phyloP scores from a whole-genome alignment of 2,113 vertebrate genomes.

The Gallinago jamesoni region DNA sequence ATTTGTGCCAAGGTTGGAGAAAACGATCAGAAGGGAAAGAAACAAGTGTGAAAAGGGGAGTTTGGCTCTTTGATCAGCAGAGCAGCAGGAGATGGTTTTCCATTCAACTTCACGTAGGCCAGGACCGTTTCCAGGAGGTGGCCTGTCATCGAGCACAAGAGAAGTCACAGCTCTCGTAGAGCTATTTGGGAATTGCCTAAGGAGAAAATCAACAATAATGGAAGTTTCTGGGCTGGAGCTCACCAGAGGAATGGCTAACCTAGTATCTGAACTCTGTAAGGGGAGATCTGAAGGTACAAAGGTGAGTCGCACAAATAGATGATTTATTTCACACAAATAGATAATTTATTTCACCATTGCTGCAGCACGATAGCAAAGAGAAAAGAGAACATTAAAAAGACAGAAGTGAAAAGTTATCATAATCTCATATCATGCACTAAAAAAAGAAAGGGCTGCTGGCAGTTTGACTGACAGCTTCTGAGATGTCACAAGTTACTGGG shows the following conservation, averaged over 20 bases:
- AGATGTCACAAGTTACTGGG: background rate
- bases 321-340: background rate
- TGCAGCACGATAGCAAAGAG: background rate
- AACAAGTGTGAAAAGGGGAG: background rate
- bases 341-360: background rate
- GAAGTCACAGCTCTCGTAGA: background rate
- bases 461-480: background rate
- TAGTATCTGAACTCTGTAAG: background rate
- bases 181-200: background rate
- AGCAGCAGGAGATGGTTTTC: background rate
- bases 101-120: background rate
- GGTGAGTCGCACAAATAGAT: background rate
- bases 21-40: background rate
- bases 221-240: background rate
- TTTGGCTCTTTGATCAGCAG: background rate
- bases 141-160: background rate
- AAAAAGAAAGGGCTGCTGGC: background rate
- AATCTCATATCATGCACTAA: background rate
- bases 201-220: background rate
- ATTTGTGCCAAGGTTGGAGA: background rate
- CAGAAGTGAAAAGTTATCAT: background rate
- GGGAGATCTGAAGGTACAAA: background rate
- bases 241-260: accelerated
- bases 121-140: accelerated
- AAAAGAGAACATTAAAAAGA: background rate